A percentile compares a stretch with the other conserved stretches of the same genome.
These are phyloP conservation scores for Helobdella robusta DNA, from an alignment of 2,888 invertebrate genomes.

Conservation along the genomic window DNA sequence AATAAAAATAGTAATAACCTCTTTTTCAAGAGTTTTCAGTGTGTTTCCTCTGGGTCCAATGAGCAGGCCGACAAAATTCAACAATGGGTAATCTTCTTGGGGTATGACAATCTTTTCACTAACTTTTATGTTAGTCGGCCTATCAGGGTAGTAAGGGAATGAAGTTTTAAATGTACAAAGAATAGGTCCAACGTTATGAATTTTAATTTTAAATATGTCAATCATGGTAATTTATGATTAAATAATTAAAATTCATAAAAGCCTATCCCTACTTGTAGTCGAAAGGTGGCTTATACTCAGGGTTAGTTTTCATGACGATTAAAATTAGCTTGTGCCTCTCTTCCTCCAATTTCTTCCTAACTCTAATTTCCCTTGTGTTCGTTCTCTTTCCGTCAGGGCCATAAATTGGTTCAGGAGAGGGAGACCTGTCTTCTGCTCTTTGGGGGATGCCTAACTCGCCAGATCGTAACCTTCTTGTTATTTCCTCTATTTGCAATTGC, in stretches of 20 bases:
- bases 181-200: too few relatives aligned
- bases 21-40: conserved; percentile 63
- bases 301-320: conserved; percentile 75
- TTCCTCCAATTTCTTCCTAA: conserved; percentile 88
- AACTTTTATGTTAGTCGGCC: conserved; percentile 87
- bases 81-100: conserved; percentile 97
- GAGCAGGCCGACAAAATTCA: conserved; percentile 94
- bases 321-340: conserved; percentile 88
- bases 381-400: conserved; percentile 96
- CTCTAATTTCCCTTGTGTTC: conserved; percentile 95
- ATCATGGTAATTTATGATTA: neutral
- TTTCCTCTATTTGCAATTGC: conserved; percentile 99
- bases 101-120: conserved; percentile 99
- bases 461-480: conserved; percentile 92
- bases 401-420: conserved; percentile 99
- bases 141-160: too few relatives aligned
- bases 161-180: too few relatives aligned
- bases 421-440: conserved; percentile 97
- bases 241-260: neutral
- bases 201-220: neutral
- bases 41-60: conserved; percentile 99
- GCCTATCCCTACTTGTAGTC: conserved; percentile 80
- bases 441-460: conserved; percentile 95
- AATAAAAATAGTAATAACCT: conserved; percentile 44
- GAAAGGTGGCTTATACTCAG: conserved; percentile 94